Evolutionary conservation across 2,113 vertebrate genomes (phyloP).

Genomic region (Gymnocephalus cernua): DNA sequence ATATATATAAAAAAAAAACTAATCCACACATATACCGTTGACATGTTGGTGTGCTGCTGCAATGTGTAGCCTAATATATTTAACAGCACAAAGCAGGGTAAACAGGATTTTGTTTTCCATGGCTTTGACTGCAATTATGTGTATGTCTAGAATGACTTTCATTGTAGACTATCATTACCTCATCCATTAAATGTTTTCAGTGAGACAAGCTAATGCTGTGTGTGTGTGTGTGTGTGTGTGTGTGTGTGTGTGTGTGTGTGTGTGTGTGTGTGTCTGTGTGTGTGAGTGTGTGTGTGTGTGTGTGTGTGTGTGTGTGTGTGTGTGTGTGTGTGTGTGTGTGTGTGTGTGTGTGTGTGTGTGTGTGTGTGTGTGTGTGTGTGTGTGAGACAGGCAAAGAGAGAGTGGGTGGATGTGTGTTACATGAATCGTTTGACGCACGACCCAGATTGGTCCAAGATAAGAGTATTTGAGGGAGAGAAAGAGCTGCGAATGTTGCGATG

Average conservation of each 20-base stretch:
- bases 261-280: neutral
- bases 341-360: conserved; percentile 4
- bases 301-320: conserved; percentile 4
- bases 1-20: neutral
- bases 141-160: conserved; percentile 13
- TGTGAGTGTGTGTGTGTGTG: too few species aligned
- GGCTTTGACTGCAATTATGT: conserved; percentile 35
- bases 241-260: conserved; percentile 1
- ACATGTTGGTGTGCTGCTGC: neutral
- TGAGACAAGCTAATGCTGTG: conserved; percentile 25
- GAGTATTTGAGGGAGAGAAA: neutral
- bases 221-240: conserved; percentile 6
- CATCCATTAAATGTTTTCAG: conserved; percentile 53
- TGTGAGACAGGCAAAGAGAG: neutral
- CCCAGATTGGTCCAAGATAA: conserved; percentile 34
- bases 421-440: conserved; percentile 27
- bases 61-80: neutral
- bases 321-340: neutral
- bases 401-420: neutral
- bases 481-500: neutral
- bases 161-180: conserved; percentile 38
- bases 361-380: neutral
- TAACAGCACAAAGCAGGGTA: neutral
- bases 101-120: conserved; percentile 27
- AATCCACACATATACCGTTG: neutral